phyloP scores from a whole-genome alignment of 2,888 invertebrate genomes.

The Cantharis rustica region DNA sequence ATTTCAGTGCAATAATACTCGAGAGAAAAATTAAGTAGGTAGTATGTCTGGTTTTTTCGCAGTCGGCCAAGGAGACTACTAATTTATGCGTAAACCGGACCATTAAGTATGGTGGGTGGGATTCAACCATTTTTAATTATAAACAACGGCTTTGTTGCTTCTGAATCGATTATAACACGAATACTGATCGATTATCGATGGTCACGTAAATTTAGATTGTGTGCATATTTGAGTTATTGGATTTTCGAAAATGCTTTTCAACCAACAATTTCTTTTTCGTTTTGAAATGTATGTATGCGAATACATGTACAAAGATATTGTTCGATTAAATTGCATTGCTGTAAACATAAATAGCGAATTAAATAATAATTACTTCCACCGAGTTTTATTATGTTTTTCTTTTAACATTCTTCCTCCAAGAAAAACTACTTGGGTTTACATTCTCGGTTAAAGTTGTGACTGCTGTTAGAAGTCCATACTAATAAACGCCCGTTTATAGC shows the following conservation, averaged over 20 bases:
- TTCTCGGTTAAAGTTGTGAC: background rate
- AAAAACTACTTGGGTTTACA: background rate
- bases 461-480: background rate
- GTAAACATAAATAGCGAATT: background rate
- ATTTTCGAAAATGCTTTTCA: slow-evolving; percentile 1
- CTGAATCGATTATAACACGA: slow-evolving; percentile 29
- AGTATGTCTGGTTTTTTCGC: slow-evolving; percentile 24
- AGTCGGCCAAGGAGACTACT: slow-evolving; percentile 31
- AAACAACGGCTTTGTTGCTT: slow-evolving; percentile 32
- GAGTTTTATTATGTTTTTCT: background rate
- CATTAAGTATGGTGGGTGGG: slow-evolving; percentile 32
- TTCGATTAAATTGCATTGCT: background rate
- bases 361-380: background rate
- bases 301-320: slow-evolving; percentile 3
- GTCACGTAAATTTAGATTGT: slow-evolving; percentile 26
- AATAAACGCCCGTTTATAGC: background rate
- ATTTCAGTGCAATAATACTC: slow-evolving; percentile 16
- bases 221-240: slow-evolving; percentile 10
- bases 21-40: slow-evolving; percentile 25
- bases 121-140: slow-evolving; percentile 32
- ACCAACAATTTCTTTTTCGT: background rate
- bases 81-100: slow-evolving; percentile 32
- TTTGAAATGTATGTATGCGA: slow-evolving; percentile 14
- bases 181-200: slow-evolving; percentile 26
- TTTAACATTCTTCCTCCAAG: background rate